Evolutionary conservation across 2,113 vertebrate genomes (phyloP).

Genomic region (Anhinga anhinga): DNA sequence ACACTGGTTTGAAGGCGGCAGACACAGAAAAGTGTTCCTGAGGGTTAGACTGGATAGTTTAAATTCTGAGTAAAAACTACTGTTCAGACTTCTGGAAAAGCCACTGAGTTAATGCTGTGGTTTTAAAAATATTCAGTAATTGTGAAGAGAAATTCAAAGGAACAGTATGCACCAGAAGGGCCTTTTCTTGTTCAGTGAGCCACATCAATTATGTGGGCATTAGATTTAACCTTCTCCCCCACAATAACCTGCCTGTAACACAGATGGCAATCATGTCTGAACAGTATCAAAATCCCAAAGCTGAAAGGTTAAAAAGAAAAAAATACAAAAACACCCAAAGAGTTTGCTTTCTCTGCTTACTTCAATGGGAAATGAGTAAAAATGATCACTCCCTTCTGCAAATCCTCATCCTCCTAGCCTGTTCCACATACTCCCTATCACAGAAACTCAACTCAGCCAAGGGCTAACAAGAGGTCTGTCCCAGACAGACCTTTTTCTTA

Average conservation of each 20-base stretch:
- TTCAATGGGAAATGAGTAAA: background rate
- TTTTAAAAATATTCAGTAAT: background rate
- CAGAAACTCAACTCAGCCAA: background rate
- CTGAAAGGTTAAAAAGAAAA: background rate
- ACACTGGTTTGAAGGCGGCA: background rate
- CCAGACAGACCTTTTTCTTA: background rate
- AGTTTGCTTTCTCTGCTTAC: background rate
- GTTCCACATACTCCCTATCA: background rate
- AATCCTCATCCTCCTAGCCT: background rate
- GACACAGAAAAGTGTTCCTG: background rate
- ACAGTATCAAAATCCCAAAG: background rate
- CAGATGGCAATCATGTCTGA: background rate
- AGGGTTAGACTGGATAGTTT: background rate
- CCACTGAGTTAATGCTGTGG: background rate
- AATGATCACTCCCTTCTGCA: background rate
- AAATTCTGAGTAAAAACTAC: background rate
- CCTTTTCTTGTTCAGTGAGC: background rate
- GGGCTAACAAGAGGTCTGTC: background rate
- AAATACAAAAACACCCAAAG: background rate
- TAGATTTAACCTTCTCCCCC: background rate
- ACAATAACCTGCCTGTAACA: background rate
- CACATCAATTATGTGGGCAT: background rate
- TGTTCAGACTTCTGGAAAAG: background rate
- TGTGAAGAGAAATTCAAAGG: background rate
- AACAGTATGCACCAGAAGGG: background rate